Percentiles rank a stretch among this genome's conserved stretches.
These are phyloP conservation scores for Apis laboriosa DNA, from an alignment of 1,140 invertebrate species.

Conservation along the genomic window DNA sequence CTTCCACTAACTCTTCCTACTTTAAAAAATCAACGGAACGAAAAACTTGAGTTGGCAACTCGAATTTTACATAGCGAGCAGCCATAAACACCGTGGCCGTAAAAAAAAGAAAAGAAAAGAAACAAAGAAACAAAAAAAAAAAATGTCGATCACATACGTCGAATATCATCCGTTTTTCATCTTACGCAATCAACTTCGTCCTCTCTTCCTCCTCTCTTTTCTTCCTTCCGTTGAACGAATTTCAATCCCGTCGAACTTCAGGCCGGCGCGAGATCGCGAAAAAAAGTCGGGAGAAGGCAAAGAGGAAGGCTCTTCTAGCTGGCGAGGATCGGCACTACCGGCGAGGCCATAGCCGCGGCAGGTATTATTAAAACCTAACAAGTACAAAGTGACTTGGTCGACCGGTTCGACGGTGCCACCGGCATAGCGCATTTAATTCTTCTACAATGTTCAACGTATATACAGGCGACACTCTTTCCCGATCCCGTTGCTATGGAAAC, in stretches of 20 bases:
- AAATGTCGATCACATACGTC: not conserved
- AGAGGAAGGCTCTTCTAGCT: slow-evolving; percentile 44
- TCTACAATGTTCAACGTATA: slow-evolving; percentile 61
- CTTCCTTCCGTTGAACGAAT: not conserved
- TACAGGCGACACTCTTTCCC: slow-evolving; percentile 57
- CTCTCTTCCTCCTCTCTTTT: not conserved
- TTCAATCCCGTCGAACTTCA: not conserved
- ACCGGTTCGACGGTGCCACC: slow-evolving; percentile 66
- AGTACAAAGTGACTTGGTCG: slow-evolving; percentile 67
- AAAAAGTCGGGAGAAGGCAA: slow-evolving; percentile 8
- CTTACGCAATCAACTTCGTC: not conserved
- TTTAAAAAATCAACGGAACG: too few relatives aligned
- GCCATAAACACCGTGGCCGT: not conserved
- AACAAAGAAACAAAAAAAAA: not conserved
- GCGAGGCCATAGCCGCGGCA: slow-evolving; percentile 54
- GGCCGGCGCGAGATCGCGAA: slow-evolving; percentile 1
- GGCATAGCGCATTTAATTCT: slow-evolving; percentile 65
- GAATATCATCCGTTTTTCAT: slow-evolving; percentile 7
- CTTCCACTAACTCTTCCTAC: too few relatives aligned
- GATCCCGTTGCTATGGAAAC: slow-evolving; percentile 59
- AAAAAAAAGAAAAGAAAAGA: too few relatives aligned
- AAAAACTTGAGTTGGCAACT: too few relatives aligned
- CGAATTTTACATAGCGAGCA: too few relatives aligned
- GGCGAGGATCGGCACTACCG: slow-evolving; percentile 53
- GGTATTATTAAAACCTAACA: slow-evolving; percentile 70